These are phyloP conservation scores for Nephrotoma appendiculata DNA, from an alignment of 2,888 invertebrate species.

Conservation along the genomic window DNA sequence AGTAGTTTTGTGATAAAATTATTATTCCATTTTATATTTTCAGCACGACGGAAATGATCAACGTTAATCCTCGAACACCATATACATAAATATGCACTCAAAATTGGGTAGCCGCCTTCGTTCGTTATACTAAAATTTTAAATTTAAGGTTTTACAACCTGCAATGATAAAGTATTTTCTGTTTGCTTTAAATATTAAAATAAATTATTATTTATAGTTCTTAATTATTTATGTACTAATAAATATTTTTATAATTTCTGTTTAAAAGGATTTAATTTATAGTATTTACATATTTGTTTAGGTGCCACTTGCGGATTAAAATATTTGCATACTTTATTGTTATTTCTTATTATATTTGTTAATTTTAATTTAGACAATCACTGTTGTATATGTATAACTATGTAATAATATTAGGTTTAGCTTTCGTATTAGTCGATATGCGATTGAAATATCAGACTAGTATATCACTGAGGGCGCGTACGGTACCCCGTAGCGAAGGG, in stretches of 20 bases:
- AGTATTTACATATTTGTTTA: background rate
- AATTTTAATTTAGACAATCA: background rate
- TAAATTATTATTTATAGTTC: background rate
- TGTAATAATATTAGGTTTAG: too few relatives aligned
- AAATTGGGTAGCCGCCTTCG: background rate
- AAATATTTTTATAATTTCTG: background rate
- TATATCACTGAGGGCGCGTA: too few relatives aligned
- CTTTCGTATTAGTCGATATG: too few relatives aligned
- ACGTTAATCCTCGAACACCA: conserved; percentile 73
- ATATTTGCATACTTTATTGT: background rate
- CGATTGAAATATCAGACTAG: too few relatives aligned
- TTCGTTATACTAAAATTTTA: background rate
- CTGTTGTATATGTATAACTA: too few relatives aligned
- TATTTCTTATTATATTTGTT: background rate
- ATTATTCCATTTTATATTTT: conserved; percentile 17
- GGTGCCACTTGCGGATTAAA: background rate
- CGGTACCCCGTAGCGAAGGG: too few relatives aligned
- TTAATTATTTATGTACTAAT: background rate
- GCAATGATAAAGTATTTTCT: background rate
- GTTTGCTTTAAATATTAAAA: background rate
- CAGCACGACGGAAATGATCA: conserved; percentile 84
- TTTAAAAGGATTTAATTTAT: background rate
- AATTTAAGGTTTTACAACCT: background rate
- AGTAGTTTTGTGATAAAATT: background rate
- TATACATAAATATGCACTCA: conserved; percentile 43